These are phyloP conservation scores for Mus pahari DNA, from an alignment of 2,113 vertebrate genomes.

Conservation along the genomic window DNA sequence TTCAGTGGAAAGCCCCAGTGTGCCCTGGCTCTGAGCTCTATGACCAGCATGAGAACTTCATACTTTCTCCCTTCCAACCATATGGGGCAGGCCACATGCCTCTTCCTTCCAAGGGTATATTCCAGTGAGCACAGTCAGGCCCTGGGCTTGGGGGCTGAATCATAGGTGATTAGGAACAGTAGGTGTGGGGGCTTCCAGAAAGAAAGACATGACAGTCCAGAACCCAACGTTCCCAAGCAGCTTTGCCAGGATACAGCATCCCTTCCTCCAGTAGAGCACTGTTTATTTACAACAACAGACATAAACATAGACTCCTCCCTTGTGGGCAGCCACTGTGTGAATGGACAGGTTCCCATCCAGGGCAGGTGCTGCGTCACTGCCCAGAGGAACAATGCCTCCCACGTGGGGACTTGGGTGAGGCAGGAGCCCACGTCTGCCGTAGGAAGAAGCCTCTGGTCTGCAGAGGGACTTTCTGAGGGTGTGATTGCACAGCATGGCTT, in stretches of 20 bases:
- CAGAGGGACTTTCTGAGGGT: constrained; percentile 31
- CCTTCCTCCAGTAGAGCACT: background rate
- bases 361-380: constrained; percentile 59
- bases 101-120: background rate
- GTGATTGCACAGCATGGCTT: background rate
- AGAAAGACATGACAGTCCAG: background rate
- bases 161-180: background rate
- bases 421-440: constrained; percentile 23
- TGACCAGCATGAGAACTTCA: background rate
- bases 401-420: background rate
- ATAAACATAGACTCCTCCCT: constrained; percentile 57
- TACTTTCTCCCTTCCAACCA: accelerated
- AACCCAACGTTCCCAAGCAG: background rate
- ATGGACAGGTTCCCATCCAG: constrained; percentile 28
- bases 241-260: accelerated
- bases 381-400: constrained; percentile 62
- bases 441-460: constrained; percentile 52
- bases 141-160: background rate
- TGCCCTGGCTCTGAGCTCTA: background rate
- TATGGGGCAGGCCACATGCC: background rate
- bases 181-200: background rate
- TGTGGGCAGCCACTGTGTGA: background rate
- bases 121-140: background rate
- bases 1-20: background rate
- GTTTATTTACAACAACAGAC: background rate